Evolutionary conservation across 2,888 invertebrate species (phyloP).

Genomic region (Spilarctia lutea): DNA sequence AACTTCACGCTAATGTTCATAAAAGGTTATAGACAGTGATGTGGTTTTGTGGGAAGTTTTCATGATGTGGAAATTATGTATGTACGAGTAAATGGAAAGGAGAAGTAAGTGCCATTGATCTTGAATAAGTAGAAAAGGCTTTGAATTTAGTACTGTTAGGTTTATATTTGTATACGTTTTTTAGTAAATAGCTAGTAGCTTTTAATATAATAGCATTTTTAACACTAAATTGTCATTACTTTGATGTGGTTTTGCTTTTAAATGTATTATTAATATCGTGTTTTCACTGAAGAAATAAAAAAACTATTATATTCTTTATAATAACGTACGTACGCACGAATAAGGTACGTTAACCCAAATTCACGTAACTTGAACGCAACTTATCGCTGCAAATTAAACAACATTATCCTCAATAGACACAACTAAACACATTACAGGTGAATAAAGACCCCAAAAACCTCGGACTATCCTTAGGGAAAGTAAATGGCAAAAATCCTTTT

Average conservation of each 20-base stretch:
- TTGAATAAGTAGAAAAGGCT: background rate
- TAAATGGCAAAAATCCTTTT: constrained; percentile 41
- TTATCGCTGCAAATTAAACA: background rate
- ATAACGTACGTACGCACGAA: background rate
- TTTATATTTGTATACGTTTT: background rate
- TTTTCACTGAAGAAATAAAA: background rate
- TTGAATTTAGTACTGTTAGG: background rate
- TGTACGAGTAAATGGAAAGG: background rate
- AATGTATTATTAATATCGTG: too few species aligned
- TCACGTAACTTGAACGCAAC: background rate
- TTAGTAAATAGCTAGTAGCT: background rate
- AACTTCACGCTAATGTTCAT: constrained; percentile 1
- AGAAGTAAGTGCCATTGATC: background rate
- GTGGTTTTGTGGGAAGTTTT: background rate
- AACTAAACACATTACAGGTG: constrained; percentile 6
- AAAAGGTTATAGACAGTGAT: constrained; percentile 6
- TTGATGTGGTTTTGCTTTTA: too few species aligned
- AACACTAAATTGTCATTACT: too few species aligned
- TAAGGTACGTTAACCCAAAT: background rate
- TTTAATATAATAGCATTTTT: too few species aligned
- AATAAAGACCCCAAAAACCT: constrained; percentile 12
- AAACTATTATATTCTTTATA: too few species aligned
- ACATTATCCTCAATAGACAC: background rate
- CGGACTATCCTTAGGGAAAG: constrained; percentile 23
- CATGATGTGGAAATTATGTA: background rate